phyloP scores from a whole-genome alignment of 37 sponge, comb jelly and placozoan genomes.

The Beroe ovata region DNA sequence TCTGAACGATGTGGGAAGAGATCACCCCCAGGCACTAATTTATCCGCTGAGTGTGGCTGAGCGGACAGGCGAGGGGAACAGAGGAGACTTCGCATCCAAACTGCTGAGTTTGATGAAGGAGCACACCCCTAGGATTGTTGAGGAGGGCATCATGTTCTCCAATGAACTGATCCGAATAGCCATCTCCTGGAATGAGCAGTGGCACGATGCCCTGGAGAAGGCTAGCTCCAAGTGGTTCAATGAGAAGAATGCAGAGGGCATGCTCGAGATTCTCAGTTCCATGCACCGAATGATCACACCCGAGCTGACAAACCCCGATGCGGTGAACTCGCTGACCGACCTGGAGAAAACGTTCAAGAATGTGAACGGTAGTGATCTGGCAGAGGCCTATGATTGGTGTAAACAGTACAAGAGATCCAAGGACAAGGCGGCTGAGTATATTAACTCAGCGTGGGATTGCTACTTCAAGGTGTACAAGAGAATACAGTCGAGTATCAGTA shows the following conservation, averaged over 20 bases:
- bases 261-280: conserved; percentile 88
- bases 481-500: conserved; percentile 66
- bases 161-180: conserved; percentile 96
- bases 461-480: conserved; percentile 96
- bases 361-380: conserved; percentile 86
- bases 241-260: conserved; percentile 87
- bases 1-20: conserved; percentile 87
- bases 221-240: conserved; percentile 86
- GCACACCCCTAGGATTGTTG: conserved; percentile 82
- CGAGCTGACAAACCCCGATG: conserved; percentile 76
- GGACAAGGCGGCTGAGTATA: conserved; percentile 72
- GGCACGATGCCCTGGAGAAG: conserved; percentile 97
- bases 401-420: conserved; percentile 77
- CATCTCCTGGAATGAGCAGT: conserved; percentile 98
- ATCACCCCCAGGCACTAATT: conserved; percentile 98
- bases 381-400: conserved; percentile 97
- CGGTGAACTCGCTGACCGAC: conserved; percentile 87
- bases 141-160: conserved; percentile 92
- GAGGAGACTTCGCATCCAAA: conserved; percentile 80
- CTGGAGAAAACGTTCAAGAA: conserved; percentile 72
- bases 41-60: conserved; percentile 96
- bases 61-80: conserved; percentile 72
- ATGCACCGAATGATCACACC: conserved; percentile 78
- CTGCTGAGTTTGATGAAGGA: conserved; percentile 87
- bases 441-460: conserved; percentile 95